phyloP scores from a whole-genome alignment of 2,888 invertebrate genomes.

The Diabrotica balteata region DNA sequence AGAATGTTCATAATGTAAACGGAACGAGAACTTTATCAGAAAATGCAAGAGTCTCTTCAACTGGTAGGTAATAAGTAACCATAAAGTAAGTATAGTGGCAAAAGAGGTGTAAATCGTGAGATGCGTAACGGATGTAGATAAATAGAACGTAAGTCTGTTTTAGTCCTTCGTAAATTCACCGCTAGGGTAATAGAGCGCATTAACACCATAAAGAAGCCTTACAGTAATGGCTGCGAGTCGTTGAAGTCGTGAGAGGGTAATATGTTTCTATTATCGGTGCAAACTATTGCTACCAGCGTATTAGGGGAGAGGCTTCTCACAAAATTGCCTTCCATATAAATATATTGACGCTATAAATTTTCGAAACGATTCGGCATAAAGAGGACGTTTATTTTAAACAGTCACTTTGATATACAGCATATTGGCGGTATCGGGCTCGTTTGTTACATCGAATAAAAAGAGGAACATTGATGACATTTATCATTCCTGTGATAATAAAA shows the following conservation, averaged over 20 bases:
- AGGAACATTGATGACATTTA: slow-evolving; percentile 43
- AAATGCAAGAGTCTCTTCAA: no score
- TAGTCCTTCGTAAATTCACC: slow-evolving; percentile 55
- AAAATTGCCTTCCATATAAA: slow-evolving; percentile 63
- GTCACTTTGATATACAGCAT: slow-evolving; percentile 53
- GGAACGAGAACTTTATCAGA: no score
- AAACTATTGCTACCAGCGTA: slow-evolving; percentile 57
- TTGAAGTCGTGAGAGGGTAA: slow-evolving; percentile 61
- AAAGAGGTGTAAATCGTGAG: slow-evolving; percentile 33
- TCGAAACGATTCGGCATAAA: slow-evolving; percentile 60
- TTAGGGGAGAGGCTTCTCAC: slow-evolving; percentile 53
- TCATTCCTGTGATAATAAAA: slow-evolving; percentile 36
- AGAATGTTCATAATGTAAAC: no score
- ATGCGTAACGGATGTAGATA: slow-evolving; percentile 45
- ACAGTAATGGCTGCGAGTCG: slow-evolving; percentile 60
- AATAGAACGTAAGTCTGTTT: slow-evolving; percentile 52
- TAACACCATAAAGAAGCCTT: slow-evolving; percentile 63
- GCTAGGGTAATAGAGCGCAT: slow-evolving; percentile 60
- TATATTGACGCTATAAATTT: slow-evolving; percentile 62
- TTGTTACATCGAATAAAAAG: slow-evolving; percentile 38
- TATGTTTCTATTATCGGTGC: slow-evolving; percentile 63
- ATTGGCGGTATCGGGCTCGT: slow-evolving; percentile 43
- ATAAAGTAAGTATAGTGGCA: slow-evolving; percentile 10
- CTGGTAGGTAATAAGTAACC: slow-evolving; percentile 5
- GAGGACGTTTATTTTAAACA: slow-evolving; percentile 60